A percentile compares a stretch with the other conserved stretches of the same genome.
Evolutionary conservation across 2,888 invertebrate genomes (phyloP).

Genomic region (Scotopteryx bipunctaria): DNA sequence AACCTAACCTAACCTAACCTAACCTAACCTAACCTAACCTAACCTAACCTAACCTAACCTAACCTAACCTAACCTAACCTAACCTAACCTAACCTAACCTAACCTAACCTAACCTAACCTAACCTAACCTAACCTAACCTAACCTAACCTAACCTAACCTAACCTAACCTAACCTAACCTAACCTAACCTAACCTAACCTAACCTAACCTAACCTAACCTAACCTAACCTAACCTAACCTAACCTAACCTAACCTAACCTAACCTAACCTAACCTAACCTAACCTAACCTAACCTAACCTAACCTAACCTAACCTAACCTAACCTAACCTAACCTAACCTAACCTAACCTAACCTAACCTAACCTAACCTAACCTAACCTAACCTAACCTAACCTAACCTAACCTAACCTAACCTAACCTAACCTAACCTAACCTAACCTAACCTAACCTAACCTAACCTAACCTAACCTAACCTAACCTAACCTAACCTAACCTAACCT

Average conservation of each 20-base stretch:
- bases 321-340: slow-evolving; percentile 30
- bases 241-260: slow-evolving; percentile 23
- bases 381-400: slow-evolving; percentile 32
- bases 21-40: slow-evolving; percentile 30
- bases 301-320: slow-evolving; percentile 28
- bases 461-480: slow-evolving; percentile 36
- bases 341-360: slow-evolving; percentile 30
- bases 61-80: slow-evolving; percentile 32
- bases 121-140: slow-evolving; percentile 23
- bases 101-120: slow-evolving; percentile 27
- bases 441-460: slow-evolving; percentile 39
- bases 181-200: slow-evolving; percentile 17
- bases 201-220: slow-evolving; percentile 28
- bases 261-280: slow-evolving; percentile 25
- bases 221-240: slow-evolving; percentile 23
- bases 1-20: slow-evolving; percentile 38
- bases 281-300: slow-evolving; percentile 11
- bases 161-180: slow-evolving; percentile 19
- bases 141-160: slow-evolving; percentile 16
- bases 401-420: slow-evolving; percentile 35
- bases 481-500: slow-evolving; percentile 28
- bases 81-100: slow-evolving; percentile 32
- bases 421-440: slow-evolving; percentile 39
- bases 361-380: slow-evolving; percentile 24
- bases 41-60: slow-evolving; percentile 30